Evolutionary conservation across 2,888 invertebrate genomes (phyloP).

Genomic region (Spialia ferax): DNA sequence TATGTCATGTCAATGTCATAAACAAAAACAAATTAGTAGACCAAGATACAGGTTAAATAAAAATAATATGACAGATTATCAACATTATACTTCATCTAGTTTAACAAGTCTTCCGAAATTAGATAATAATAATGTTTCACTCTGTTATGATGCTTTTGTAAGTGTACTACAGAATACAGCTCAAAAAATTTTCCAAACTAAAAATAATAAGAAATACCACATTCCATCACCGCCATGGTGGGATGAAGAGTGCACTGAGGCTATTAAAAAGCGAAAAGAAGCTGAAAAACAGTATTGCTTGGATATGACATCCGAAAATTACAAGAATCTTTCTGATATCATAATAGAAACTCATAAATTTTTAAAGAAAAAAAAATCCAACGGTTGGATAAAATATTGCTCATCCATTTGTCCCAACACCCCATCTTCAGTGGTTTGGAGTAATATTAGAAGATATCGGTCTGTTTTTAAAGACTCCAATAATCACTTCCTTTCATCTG

Average conservation of each 20-base stretch:
- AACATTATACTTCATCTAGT: background rate
- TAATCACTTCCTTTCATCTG: background rate
- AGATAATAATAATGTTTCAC: background rate
- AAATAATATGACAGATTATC: background rate
- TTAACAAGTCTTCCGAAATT: background rate
- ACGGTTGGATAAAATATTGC: background rate
- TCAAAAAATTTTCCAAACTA: background rate
- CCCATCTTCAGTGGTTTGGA: background rate
- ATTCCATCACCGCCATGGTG: slow-evolving; percentile 1
- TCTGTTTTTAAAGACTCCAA: background rate
- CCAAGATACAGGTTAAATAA: background rate
- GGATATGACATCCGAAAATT: background rate
- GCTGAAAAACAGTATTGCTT: background rate
- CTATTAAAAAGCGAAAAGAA: background rate
- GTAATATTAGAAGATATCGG: background rate
- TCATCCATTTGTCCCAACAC: background rate
- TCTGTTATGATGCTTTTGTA: background rate
- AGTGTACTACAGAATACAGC: background rate
- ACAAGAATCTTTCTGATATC: background rate
- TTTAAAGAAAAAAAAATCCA: background rate
- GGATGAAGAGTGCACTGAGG: background rate
- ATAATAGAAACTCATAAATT: background rate
- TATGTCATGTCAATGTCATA: background rate
- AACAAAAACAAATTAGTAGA: background rate
- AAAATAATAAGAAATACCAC: background rate